Conservation (phyloP, 1,140 invertebrate genomes). For the Plectus sambesii region DNA sequence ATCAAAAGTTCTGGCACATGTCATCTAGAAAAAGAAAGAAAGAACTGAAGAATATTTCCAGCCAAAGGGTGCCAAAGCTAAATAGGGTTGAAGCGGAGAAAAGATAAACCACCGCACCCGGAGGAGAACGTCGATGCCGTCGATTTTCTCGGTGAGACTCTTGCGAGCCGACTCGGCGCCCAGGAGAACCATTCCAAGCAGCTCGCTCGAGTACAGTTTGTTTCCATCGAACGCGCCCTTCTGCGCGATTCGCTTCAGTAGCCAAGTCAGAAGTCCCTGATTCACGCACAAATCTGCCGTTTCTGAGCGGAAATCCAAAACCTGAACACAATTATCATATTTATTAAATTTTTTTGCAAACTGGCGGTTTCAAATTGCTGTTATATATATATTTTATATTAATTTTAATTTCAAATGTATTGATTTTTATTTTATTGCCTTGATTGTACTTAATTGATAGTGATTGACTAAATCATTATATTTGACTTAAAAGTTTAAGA, state of each 20-base stretch:
- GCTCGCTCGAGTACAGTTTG: constrained; percentile 89
- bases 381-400: constrained; percentile 11
- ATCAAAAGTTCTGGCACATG: too few relatives aligned
- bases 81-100: too few relatives aligned
- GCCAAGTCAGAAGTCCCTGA: constrained; percentile 80
- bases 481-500: too few relatives aligned
- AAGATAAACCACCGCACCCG: constrained; percentile 58
- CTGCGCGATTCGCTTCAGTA: constrained; percentile 64
- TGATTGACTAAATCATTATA: too few relatives aligned
- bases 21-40: too few relatives aligned
- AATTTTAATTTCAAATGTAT: too few relatives aligned
- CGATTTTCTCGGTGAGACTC: constrained; percentile 70
- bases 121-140: constrained; percentile 88
- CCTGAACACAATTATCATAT: constrained; percentile 59
- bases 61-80: too few relatives aligned
- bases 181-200: constrained; percentile 87
- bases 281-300: constrained; percentile 60
- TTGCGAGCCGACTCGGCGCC: constrained; percentile 63
- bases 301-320: constrained; percentile 69
- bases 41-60: too few relatives aligned
- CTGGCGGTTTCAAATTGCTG: too few relatives aligned
- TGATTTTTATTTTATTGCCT: too few relatives aligned
- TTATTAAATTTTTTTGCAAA: too few relatives aligned
- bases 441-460: too few relatives aligned
- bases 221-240: constrained; percentile 84